Percentiles rank a stretch among this genome's conserved stretches.
Evolutionary conservation across 2,888 invertebrate species (phyloP).

Genomic region (Caenorhabditis sp.): DNA sequence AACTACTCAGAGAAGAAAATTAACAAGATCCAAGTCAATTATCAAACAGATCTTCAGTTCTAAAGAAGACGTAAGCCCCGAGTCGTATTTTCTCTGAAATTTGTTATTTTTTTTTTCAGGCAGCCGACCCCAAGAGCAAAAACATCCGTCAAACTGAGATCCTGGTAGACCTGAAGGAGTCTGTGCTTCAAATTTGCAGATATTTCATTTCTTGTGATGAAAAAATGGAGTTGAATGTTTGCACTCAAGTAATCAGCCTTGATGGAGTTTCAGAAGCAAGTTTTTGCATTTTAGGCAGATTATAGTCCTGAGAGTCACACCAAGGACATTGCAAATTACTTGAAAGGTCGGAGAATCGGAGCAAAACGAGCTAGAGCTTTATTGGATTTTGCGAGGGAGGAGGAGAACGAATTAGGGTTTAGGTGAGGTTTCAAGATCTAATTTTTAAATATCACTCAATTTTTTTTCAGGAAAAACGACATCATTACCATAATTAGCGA

Average conservation of each 20-base stretch:
- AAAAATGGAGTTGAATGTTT: slow-evolving; percentile 87
- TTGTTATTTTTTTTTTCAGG: too few species aligned
- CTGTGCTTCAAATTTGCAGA: slow-evolving; percentile 93
- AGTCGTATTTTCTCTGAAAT: too few species aligned
- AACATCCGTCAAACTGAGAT: slow-evolving; percentile 99
- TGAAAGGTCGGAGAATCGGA: slow-evolving; percentile 93
- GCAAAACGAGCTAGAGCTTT: slow-evolving; percentile 95
- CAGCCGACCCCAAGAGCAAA: slow-evolving; percentile 87
- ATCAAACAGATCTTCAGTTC: slow-evolving; percentile 82
- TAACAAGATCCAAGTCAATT: slow-evolving; percentile 93
- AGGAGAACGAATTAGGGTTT: slow-evolving; percentile 96
- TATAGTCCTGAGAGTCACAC: slow-evolving; percentile 97
- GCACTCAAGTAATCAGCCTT: slow-evolving; percentile 65
- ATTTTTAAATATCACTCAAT: too few species aligned
- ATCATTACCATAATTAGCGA: slow-evolving; percentile 91
- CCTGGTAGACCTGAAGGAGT: slow-evolving; percentile 96
- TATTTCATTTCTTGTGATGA: slow-evolving; percentile 94
- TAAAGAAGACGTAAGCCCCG: slow-evolving; percentile 69
- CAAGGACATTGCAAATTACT: slow-evolving; percentile 94
- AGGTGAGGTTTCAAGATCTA: slow-evolving; percentile 64
- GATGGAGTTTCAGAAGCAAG: neutral
- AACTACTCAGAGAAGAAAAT: slow-evolving; percentile 88
- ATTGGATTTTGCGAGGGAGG: slow-evolving; percentile 90
- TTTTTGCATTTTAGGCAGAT: slow-evolving; percentile 87
- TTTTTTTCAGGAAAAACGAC: slow-evolving; percentile 91